Percentiles rank a stretch among this genome's conserved stretches.
Conservation (phyloP, 2,888 invertebrate genomes). For the Hirtodrosophila duncani region DNA sequence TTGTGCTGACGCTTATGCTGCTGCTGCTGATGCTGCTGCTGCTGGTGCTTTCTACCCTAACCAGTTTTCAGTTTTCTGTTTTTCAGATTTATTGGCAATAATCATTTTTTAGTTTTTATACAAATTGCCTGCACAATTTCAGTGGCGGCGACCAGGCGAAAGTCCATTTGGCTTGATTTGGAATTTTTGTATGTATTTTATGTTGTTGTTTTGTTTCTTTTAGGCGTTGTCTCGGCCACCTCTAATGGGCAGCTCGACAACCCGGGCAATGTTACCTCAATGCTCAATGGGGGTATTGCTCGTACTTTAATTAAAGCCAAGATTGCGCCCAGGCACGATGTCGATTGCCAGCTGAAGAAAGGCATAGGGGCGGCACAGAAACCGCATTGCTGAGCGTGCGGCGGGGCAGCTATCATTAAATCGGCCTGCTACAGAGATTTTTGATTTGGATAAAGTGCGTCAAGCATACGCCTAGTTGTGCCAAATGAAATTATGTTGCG, state of each 20-base stretch:
- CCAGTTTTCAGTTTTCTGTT: constrained; percentile 46
- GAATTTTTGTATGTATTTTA: constrained; percentile 16
- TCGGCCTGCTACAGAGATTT: constrained; percentile 12
- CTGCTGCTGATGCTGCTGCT: too few species aligned
- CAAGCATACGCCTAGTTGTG: neutral
- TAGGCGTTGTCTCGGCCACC: constrained; percentile 64
- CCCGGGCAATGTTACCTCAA: constrained; percentile 37
- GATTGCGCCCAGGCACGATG: constrained; percentile 59
- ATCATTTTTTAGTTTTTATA: constrained; percentile 49
- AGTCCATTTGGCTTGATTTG: constrained; percentile 55
- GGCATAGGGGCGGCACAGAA: constrained; percentile 20
- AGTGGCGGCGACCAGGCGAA: constrained; percentile 51
- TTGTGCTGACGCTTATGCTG: too few species aligned
- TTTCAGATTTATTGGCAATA: constrained; percentile 64
- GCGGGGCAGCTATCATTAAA: constrained; percentile 13
- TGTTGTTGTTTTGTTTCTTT: constrained; percentile 18
- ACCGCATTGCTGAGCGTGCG: constrained; percentile 28
- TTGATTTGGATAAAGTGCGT: neutral
- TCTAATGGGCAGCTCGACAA: constrained; percentile 40
- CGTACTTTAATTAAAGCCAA: constrained; percentile 60
- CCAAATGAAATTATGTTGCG: neutral
- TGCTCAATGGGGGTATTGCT: too few species aligned
- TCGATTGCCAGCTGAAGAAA: constrained; percentile 42
- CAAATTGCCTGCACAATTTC: constrained; percentile 55
- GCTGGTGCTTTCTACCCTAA: constrained; percentile 58